Conservation (phyloP, 2,888 invertebrate species). For the Xestia rhomboidea region DNA sequence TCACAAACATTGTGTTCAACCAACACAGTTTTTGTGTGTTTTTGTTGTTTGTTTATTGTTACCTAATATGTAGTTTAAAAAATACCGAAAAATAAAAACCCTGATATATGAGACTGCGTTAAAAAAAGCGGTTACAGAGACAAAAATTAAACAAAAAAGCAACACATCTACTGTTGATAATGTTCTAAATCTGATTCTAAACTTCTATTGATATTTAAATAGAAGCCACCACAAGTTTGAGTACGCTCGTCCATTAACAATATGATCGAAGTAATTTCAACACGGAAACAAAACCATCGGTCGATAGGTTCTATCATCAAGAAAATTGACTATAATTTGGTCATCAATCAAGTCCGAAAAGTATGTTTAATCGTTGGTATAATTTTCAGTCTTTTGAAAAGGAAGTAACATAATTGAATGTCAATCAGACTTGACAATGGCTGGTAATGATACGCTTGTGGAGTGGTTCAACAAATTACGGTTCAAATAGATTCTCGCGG, state of each 20-base stretch:
- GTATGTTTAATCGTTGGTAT: constrained; percentile 9
- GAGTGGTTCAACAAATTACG: not conserved
- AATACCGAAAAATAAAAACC: not conserved
- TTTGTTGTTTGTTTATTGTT: too few relatives aligned
- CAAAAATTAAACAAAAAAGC: not conserved
- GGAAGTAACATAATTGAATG: constrained; percentile 20
- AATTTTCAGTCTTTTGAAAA: constrained; percentile 23
- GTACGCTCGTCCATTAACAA: not conserved
- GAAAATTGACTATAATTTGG: constrained; percentile 33
- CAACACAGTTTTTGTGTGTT: not conserved
- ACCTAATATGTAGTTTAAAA: too few relatives aligned
- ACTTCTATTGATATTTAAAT: constrained; percentile 5
- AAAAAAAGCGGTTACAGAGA: not conserved
- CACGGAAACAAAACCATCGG: not conserved
- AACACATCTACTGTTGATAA: not conserved
- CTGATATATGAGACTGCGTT: not conserved
- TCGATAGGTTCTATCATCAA: constrained; percentile 4
- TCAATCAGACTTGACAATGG: not conserved
- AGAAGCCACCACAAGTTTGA: not conserved
- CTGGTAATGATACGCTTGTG: not conserved
- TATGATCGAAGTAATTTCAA: not conserved
- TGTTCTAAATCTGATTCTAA: not conserved
- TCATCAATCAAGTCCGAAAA: constrained; percentile 30
- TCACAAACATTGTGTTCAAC: not conserved
- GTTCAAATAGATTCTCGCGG: not conserved